Base-by-base conservation (phyloP, 1,140 invertebrate genomes). In the Andricus grossulariae region DNA sequence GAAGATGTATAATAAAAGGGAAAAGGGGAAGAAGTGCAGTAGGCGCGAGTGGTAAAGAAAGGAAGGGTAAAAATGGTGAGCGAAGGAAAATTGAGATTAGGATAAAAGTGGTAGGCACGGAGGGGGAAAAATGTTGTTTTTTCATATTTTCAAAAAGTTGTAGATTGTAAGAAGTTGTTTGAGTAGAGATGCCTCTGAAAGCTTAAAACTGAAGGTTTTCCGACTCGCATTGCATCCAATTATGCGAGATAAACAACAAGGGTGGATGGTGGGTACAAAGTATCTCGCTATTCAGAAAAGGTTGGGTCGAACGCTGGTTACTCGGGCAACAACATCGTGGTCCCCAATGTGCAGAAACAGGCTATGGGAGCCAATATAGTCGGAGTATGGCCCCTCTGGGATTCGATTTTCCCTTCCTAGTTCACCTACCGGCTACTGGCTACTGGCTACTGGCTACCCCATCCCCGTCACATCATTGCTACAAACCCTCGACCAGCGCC, bases 361-460 rank as follows among this genome's bases (percentile, higher is more conserved):
- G 71, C 76, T 79, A 78, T 80, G 77, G 77, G 79, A 85, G 76
- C 82, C 82, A 83, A 83, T 85, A 83, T 83, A 80, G 81, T 54
- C 79, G 74, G 79, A 74, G 76, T 82, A 85, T 83, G 80, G 78
- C 78, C 78, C 82, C 78, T 57, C 72, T 78, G 84, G 84, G 82
- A 85, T 76, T 55, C 77, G 51, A 18, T 55, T 82, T 57, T 80
- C 72, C 60, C 71, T 75, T 66, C 49, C 71, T 77, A 32, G 72
- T 78, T 54, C 72, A 72, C 52, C 52, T n/a, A 54, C 39, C 39
- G 39, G 39, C 39, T 45, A 45, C 39, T 32, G 25, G 25, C 25
- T 32, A 32, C 39, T 11, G 39, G 8, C 25, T 45, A 45, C 39
- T 11, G 39, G 10, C 39, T 45, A 45, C 25, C 57, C 45, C 18